Evolutionary conservation across 2,113 vertebrate species (phyloP), one percentile per base, ranked within the genome.

Genomic region (Brachypteracias leptosomus): DNA sequence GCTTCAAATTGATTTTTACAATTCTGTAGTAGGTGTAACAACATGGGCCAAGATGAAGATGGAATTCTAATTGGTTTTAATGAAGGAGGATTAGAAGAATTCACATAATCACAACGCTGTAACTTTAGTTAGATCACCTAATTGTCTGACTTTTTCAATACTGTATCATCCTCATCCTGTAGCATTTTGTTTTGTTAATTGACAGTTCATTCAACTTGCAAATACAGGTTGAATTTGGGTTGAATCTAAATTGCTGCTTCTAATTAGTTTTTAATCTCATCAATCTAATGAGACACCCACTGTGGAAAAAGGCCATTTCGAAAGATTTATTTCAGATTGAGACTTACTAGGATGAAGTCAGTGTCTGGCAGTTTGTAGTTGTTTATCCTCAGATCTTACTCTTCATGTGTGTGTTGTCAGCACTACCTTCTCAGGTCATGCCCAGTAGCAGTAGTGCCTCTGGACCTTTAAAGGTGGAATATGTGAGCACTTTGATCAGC

Each of bases 1-100:
- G 65, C 88, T 83, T 96, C 58, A 77, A 89, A 89, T 52, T 89
- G 76, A 65, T 93, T 93, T 93, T 80, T 92, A 74, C 44, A 44
- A 33, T 94, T 94, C 87, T 51, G 66, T 51, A 28, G 40, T 33
- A 93, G 61, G 52, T 91, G 74, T 76, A 93, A 46, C 14, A 75
- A 70, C 17, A 22, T 13, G 8, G 8, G 9, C 36, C 85, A 85
- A 90, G 59, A 70, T 33, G 36, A 70, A 16, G 6, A 36, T 29
- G 21, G 26, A n/a, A 88, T 77, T 88, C 46, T 70, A 54, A 90
- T 80, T 91, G 71, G 38, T 58, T 83, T 47, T 71, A 82, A 76
- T 83, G 62, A 85, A 82, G 12, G 22, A 54, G 17, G 28, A 18
- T 65, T 85, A 85, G 15, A 21, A 85, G 49, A 47, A 89, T 79